Percentiles rank a stretch among this genome's conserved stretches.
Evolutionary conservation across 2,113 vertebrate genomes (phyloP).

Genomic region (Xiphorhynchus elegans): DNA sequence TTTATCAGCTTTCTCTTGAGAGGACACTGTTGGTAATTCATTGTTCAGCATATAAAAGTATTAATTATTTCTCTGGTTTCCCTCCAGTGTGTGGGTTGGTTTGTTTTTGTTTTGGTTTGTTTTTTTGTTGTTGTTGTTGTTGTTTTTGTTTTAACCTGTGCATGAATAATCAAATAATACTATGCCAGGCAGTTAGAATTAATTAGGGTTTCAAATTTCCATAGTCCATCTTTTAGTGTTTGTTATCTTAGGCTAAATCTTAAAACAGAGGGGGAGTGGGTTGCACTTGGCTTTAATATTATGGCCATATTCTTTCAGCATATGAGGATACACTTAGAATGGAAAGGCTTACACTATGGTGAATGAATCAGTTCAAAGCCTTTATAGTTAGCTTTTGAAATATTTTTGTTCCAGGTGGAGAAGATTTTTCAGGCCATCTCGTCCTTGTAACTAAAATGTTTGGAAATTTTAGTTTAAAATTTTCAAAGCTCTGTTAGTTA

Average conservation of each 20-base stretch:
- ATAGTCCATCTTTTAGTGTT: background rate
- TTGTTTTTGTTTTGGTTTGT: no score
- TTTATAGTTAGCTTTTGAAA: background rate
- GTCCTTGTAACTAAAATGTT: conserved; percentile 16
- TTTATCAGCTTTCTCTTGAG: background rate
- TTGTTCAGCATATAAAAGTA: background rate
- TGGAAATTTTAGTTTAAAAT: conserved; percentile 41
- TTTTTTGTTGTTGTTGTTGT: background rate
- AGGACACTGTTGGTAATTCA: background rate
- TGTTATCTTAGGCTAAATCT: background rate
- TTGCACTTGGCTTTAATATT: background rate
- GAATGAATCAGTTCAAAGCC: background rate
- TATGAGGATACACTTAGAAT: background rate
- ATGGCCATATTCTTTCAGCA: background rate
- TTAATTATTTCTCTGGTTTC: background rate
- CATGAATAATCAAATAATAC: background rate
- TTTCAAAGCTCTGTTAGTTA: background rate
- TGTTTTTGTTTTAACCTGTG: background rate
- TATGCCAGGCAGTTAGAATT: background rate
- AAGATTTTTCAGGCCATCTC: background rate
- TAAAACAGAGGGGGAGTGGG: background rate
- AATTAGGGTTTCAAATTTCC: background rate
- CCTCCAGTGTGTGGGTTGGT: rapidly evolving
- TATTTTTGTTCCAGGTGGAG: background rate
- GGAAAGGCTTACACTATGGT: background rate